Evolutionary conservation across 2,888 invertebrate species (phyloP), one percentile per base, ranked within the genome.

Genomic region (Eristalis arbustorum): DNA sequence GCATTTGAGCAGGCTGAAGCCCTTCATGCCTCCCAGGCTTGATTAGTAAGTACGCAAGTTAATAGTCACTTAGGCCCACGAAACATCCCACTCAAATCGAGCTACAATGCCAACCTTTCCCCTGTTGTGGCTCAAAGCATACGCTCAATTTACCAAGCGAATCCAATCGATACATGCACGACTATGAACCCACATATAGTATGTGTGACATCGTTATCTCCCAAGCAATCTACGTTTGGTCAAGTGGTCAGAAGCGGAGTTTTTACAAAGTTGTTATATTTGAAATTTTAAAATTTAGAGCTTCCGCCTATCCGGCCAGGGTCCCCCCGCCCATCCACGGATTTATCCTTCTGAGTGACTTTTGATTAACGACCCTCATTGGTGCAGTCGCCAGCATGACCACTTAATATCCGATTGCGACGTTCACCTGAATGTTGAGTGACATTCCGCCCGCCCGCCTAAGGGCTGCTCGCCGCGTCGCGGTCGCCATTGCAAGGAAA

Each of bases 201-300:
- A n/a, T 6, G 3, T 10, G 10, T 31, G 10, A 10, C 13, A 5
- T 4, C n/a, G 8, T 49, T 18, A 49, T 49, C 49, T 8, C 8
- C 49, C 8, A 18, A 4, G 49, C 4, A 49, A 49, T 49, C 49
- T 49, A 5, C 2, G 18, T 18, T 59, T 59, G 25, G 59, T 8
- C 56, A 56, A 22, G 18, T 22, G 56, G n/a, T 13, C 59, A 59
- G 5, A 11, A 25, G 6, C 13, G 25, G 61, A 25, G 68, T 81
- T 73, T 85, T 81, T 61, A 78, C 81, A 56, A 69, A 85, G 85
- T 74, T 77, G 74, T 85, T 74, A 77, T 74, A 80, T 77, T 74
- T 68, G n/a, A 76, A 80, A 76, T 73, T 80, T 76, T 73, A 57
- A 80, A 80, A 84, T 80, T 84, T 76, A 84, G 37, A 25, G 57